These are phyloP conservation scores for Sipha maydis DNA, from an alignment of 2,888 invertebrate genomes.

Conservation along the genomic window DNA sequence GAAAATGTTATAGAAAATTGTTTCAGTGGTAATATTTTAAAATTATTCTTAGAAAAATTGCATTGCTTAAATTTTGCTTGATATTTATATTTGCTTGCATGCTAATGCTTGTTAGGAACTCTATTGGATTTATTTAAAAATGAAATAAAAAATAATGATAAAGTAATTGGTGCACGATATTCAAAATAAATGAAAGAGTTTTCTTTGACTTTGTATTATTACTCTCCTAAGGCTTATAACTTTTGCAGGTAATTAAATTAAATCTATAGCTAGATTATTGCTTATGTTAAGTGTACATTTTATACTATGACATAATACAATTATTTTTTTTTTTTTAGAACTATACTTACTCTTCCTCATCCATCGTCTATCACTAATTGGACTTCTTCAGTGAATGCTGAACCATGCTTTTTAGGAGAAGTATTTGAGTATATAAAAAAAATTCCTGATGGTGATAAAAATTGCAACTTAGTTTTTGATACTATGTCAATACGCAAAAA, in stretches of 20 bases:
- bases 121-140: no score
- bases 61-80: conserved; percentile 12
- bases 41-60: conserved; percentile 15
- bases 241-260: conserved; percentile 17
- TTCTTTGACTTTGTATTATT: conserved; percentile 27
- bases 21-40: no score
- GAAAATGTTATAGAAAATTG: no score
- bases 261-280: neutral
- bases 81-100: neutral
- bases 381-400: no score
- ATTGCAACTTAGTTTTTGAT: no score
- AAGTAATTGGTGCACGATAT: no score
- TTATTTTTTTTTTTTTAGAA: conserved; percentile 1
- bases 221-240: conserved; percentile 29
- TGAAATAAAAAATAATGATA: no score
- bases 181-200: neutral
- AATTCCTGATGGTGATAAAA: conserved; percentile 8
- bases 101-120: no score
- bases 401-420: conserved; percentile 14
- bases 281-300: neutral
- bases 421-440: conserved; percentile 12
- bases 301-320: conserved; percentile 7
- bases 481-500: conserved; percentile 10
- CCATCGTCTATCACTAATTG: neutral
- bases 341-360: conserved; percentile 2